Evolutionary conservation across 2,113 vertebrate species (phyloP), one percentile per base, ranked within the genome.

Genomic region (Epinephelus moara): DNA sequence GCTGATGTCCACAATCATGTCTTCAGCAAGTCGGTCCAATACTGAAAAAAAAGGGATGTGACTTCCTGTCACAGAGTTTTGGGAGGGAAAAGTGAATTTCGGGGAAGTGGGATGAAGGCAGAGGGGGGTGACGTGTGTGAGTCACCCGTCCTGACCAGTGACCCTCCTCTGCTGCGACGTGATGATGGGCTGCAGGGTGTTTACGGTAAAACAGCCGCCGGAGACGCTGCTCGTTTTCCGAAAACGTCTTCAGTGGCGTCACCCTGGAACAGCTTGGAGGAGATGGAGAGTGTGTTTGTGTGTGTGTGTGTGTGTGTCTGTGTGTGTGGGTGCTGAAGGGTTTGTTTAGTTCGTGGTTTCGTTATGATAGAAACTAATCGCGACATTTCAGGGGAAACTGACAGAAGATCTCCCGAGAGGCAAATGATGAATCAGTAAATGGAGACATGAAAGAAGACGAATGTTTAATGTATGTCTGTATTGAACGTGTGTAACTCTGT

Each of bases 291-390:
- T 37, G 2, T 45, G 53, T 78, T 3, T 61, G 18, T 64, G 69
- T 64, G 56, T 56, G 37, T 68, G 17, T 49, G 13, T 55, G 21
- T 56, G 56, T 66, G n/a, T 75, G 62, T 73, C 33, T 47, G 15
- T 49, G 6, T 72, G 62, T 30, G 82, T 82, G 75, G 47, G 85
- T 52, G 84, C 80, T 70, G 59, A 74, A 77, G 85, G 75, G 17
- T 75, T 81, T 89, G 87, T 85, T 81, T 86, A 53, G 60, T 66
- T 67, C 66, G 25, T 62, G 69, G 89, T 87, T 84, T 84, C 68
- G 2, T 69, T 84, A 56, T 79, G 85, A 87, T 66, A 81, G 53
- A 86, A 85, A 88, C 80, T 72, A 78, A 88, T 89, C 63, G 53
- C 78, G 78, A 82, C 57, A 73, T 70, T 85, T 85, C 9, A 23